These are phyloP conservation scores for Sisyra nigra DNA, from an alignment of 2,888 invertebrate genomes.

Conservation along the genomic window DNA sequence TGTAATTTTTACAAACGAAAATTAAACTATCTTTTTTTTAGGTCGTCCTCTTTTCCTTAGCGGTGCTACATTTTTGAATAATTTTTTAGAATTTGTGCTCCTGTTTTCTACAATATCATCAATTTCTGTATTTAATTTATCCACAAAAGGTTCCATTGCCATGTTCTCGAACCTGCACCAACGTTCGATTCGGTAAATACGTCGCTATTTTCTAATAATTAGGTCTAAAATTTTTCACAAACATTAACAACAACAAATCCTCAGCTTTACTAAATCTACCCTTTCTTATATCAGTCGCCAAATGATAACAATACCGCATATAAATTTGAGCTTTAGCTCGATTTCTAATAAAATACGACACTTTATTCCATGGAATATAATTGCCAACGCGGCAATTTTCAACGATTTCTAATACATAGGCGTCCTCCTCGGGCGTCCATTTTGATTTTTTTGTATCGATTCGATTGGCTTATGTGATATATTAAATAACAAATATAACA, in stretches of 20 bases:
- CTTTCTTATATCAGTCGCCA: slow-evolving; percentile 32
- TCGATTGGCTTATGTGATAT: slow-evolving; percentile 34
- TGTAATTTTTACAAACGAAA: too few species aligned
- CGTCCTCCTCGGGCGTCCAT: slow-evolving; percentile 56
- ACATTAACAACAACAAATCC: slow-evolving; percentile 44
- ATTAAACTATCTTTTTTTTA: too few species aligned
- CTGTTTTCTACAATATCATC: too few species aligned
- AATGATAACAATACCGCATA: slow-evolving; percentile 31
- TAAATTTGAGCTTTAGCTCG: slow-evolving; percentile 50
- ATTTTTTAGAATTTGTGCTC: too few species aligned
- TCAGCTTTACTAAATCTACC: slow-evolving; percentile 50
- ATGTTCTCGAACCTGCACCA: slow-evolving; percentile 40
- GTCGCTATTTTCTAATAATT: slow-evolving; percentile 36
- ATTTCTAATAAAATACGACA: slow-evolving; percentile 42
- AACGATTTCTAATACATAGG: slow-evolving; percentile 41
- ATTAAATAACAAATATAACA: slow-evolving; percentile 56
- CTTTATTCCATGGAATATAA: slow-evolving; percentile 58
- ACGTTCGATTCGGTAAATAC: slow-evolving; percentile 43
- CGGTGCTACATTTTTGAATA: too few species aligned
- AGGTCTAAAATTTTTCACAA: slow-evolving; percentile 40
- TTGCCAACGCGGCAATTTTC: slow-evolving; percentile 43
- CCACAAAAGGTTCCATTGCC: too few species aligned
- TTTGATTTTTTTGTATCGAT: slow-evolving; percentile 22
- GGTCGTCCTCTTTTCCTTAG: too few species aligned
- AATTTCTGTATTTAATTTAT: too few species aligned